These are phyloP conservation scores for Brachystomella parvula DNA, from an alignment of 1,140 invertebrate genomes.

Conservation along the genomic window DNA sequence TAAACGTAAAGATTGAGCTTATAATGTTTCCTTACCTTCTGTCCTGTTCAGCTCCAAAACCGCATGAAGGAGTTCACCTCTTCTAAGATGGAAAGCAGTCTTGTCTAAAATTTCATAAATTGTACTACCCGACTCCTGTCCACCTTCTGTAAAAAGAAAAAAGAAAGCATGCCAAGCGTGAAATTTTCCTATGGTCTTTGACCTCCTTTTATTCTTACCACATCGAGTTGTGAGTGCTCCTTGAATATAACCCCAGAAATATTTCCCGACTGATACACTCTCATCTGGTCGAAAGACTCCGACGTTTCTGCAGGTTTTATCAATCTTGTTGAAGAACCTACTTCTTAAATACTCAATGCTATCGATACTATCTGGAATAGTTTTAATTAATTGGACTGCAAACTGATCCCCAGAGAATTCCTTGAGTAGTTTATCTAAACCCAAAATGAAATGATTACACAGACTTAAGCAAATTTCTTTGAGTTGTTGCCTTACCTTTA, in stretches of 20 bases:
- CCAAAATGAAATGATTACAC: no score
- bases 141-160: constrained; percentile 22
- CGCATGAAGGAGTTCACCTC: constrained; percentile 32
- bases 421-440: constrained; percentile 14
- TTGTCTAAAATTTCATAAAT: constrained; percentile 22
- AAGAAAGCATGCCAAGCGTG: background rate
- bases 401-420: constrained; percentile 28
- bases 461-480: background rate
- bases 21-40: constrained; percentile 19
- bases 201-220: constrained; percentile 13
- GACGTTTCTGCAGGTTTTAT: constrained; percentile 24
- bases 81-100: constrained; percentile 20
- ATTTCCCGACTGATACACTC: constrained; percentile 22
- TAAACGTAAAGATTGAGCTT: background rate
- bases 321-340: constrained; percentile 29
- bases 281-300: constrained; percentile 24
- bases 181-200: no score
- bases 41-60: constrained; percentile 24
- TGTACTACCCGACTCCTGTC: background rate
- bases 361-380: constrained; percentile 24
- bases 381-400: constrained; percentile 23
- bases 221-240: constrained; percentile 18
- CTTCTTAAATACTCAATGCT: constrained; percentile 18
- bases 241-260: constrained; percentile 17
- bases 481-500: constrained; percentile 2